These are phyloP conservation scores for Tolmerus cingulatus DNA, from an alignment of 2,888 invertebrate species.

Conservation along the genomic window DNA sequence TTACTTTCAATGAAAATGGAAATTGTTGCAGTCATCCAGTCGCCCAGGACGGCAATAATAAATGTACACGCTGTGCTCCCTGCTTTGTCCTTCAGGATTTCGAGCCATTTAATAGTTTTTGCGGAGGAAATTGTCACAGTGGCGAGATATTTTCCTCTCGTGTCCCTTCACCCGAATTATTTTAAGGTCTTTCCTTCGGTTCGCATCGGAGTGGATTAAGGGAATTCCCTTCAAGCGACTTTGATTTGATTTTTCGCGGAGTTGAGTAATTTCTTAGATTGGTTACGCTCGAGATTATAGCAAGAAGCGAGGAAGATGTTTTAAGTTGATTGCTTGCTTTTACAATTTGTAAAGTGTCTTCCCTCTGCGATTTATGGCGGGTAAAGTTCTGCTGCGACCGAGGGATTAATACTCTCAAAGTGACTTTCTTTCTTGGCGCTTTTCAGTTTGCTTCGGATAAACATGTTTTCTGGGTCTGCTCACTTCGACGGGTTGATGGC, in stretches of 20 bases:
- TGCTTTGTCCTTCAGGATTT: constrained; percentile 5
- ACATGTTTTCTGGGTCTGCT: not conserved
- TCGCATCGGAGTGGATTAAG: not conserved
- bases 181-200: not conserved
- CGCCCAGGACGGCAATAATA: constrained; percentile 11
- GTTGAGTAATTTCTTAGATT: not conserved
- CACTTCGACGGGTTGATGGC: not conserved
- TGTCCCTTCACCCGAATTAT: not conserved
- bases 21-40: constrained; percentile 22
- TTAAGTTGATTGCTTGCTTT: not conserved
- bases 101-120: constrained; percentile 3
- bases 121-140: not conserved
- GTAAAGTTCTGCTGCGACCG: not conserved
- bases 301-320: not conserved
- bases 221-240: not conserved
- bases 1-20: constrained; percentile 32
- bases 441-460: not conserved
- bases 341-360: not conserved
- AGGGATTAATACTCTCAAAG: not conserved
- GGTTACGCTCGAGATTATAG: not conserved
- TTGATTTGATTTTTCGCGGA: not conserved
- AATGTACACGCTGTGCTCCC: not conserved
- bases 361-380: not conserved
- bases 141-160: not conserved
- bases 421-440: not conserved